A percentile compares a stretch with the other conserved stretches of the same genome.
Evolutionary conservation across 2,113 vertebrate species (phyloP).

Genomic region (Fulica atra): DNA sequence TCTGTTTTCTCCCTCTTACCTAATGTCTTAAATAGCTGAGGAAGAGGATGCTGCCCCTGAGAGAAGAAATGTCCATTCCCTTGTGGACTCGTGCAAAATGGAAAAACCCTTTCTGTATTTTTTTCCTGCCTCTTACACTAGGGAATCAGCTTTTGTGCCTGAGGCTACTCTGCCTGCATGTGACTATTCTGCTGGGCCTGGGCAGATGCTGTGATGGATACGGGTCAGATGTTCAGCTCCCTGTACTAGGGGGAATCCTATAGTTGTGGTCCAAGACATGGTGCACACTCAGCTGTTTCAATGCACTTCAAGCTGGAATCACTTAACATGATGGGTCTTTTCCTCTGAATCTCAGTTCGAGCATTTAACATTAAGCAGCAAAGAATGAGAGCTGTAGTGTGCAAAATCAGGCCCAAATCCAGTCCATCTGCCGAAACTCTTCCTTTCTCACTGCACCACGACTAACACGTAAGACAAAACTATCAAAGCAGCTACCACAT

Average conservation of each 20-base stretch:
- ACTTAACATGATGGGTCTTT: background rate
- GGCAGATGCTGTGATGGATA: background rate
- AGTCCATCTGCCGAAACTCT: background rate
- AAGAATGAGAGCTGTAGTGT: background rate
- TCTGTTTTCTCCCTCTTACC: background rate
- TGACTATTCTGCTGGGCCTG: background rate
- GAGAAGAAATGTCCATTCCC: background rate
- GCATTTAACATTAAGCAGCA: background rate
- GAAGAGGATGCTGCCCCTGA: background rate
- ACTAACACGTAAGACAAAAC: background rate
- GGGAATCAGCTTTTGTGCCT: background rate
- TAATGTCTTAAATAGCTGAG: background rate
- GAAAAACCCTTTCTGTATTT: background rate
- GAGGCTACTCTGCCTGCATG: background rate
- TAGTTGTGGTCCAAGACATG: background rate
- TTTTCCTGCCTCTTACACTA: background rate
- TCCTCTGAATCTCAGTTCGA: background rate
- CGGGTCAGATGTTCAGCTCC: background rate
- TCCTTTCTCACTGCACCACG: background rate
- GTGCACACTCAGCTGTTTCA: background rate
- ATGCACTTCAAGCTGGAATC: background rate
- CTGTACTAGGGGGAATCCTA: background rate
- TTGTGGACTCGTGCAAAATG: background rate
- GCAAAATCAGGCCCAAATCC: background rate
- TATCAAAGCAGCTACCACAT: background rate